These are phyloP conservation scores for Onychostruthus taczanowskii DNA, from an alignment of 2,113 vertebrate genomes.

Conservation along the genomic window DNA sequence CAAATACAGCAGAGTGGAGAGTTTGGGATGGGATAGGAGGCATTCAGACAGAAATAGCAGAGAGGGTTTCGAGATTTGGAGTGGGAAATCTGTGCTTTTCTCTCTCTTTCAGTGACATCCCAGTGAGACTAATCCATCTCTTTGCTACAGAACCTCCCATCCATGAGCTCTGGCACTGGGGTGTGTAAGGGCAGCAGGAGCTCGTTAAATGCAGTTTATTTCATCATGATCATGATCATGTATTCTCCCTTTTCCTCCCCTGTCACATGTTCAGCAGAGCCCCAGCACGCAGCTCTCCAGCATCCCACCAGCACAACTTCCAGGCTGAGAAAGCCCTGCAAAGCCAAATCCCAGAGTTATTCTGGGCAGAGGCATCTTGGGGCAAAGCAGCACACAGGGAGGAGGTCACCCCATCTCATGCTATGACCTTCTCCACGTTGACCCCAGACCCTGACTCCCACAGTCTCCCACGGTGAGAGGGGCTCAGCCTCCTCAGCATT, in stretches of 20 bases:
- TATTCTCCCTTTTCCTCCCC: not conserved
- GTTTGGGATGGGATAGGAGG: not conserved
- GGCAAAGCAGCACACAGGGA: not conserved
- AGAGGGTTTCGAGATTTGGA: not conserved
- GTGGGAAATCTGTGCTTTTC: not conserved
- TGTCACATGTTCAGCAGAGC: fast-evolving
- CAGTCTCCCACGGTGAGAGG: fast-evolving
- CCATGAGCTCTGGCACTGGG: not conserved
- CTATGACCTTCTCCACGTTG: fast-evolving
- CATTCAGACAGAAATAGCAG: not conserved
- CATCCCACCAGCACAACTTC: not conserved
- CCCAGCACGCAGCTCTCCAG: fast-evolving
- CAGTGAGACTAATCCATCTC: not conserved
- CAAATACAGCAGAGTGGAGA: not conserved
- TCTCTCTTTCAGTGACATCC: not conserved
- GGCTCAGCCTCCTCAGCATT: not conserved
- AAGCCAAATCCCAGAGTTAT: not conserved
- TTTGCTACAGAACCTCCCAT: not conserved
- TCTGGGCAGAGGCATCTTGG: not conserved
- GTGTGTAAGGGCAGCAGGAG: not conserved
- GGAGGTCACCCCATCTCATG: fast-evolving
- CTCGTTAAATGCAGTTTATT: not conserved
- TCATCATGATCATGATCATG: not conserved
- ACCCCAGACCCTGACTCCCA: fast-evolving
- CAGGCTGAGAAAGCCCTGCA: not conserved